Base-by-base conservation (phyloP, 2,113 vertebrate genomes). In the Lipotes vexillifer region DNA sequence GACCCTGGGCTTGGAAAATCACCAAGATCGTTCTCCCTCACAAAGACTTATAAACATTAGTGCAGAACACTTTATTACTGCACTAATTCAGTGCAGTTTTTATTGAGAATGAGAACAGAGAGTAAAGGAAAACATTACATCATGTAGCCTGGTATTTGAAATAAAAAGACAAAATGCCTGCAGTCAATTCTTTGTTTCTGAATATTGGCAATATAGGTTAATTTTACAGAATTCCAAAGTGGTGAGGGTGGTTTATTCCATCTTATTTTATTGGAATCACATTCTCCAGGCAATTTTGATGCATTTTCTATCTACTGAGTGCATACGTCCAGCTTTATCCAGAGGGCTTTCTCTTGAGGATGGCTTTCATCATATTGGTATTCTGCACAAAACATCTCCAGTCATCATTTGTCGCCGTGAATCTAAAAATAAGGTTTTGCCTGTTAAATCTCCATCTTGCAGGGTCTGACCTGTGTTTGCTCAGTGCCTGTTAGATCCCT, bases 361-460 rank as follows among this genome's bases (percentile, higher is more conserved):
- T 4, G 46, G 29, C 46, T 74, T 63, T 78, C 46, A 5, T 23
- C 23, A 0, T 11, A 5, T 44, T 55, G 14, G 36, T 55, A 57
- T 59, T 85, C 94, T 31, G 20, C 44, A 63, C 23, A 23, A 71
- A 36, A 74, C 9, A 0, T 75, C 46, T 68, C 46, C 83, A 74
- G 13, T 29, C 31, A 5, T 74, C 25, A 78, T 57, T 31, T 82
- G 55, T 89, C 44, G 27, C 92, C 17, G 9, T 25, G 68, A 41
- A 33, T 77, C 94, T 94, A 94, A 97, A 96, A 88, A 65, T 46
- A 93, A 93, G 13, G 10, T 49, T 38, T 36, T 36, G 6, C 69
- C 52, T 78, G 13, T 61, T 68, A 49, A 77, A 36, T 38, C 25
- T 12, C 36, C 33, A 36, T 33, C 63, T 8, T 33, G 63, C 27